Percentiles rank a stretch among this genome's conserved stretches.
Conservation (phyloP, 2,113 vertebrate genomes). For the Ivindomyrus marchei region DNA sequence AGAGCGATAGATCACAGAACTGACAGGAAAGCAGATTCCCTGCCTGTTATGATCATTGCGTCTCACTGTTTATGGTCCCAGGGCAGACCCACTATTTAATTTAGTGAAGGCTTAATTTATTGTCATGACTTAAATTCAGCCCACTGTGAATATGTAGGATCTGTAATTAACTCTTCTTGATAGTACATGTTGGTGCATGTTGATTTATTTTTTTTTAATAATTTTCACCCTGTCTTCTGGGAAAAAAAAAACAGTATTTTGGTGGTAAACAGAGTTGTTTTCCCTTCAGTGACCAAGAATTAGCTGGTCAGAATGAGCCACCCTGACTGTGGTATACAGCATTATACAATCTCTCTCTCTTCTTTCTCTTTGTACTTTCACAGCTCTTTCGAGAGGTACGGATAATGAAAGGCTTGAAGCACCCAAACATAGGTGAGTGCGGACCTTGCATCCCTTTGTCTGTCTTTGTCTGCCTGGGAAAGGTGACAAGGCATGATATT, state of each 20-base stretch:
- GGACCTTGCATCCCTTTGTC: neutral
- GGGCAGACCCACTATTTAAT: neutral
- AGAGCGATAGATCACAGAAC: neutral
- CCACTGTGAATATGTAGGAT: neutral
- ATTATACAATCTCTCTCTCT: neutral
- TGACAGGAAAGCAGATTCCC: neutral
- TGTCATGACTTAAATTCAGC: neutral
- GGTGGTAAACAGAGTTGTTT: neutral
- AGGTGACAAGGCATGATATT: neutral
- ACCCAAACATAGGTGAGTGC: slow-evolving; percentile 84
- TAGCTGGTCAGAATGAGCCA: neutral
- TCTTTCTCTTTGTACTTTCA: slow-evolving; percentile 16
- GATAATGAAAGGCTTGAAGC: slow-evolving; percentile 88
- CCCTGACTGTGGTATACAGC: neutral
- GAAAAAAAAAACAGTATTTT: neutral
- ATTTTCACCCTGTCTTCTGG: neutral
- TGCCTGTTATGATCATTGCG: neutral
- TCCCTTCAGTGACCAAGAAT: neutral
- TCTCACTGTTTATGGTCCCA: neutral
- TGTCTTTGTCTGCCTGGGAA: neutral
- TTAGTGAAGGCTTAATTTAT: neutral
- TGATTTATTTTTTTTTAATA: neutral
- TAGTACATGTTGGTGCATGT: neutral
- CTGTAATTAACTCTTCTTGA: neutral
- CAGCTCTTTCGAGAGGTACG: slow-evolving; percentile 89